These are phyloP conservation scores for Heterodera carotae DNA, from an alignment of 1,140 invertebrate species.

Conservation along the genomic window DNA sequence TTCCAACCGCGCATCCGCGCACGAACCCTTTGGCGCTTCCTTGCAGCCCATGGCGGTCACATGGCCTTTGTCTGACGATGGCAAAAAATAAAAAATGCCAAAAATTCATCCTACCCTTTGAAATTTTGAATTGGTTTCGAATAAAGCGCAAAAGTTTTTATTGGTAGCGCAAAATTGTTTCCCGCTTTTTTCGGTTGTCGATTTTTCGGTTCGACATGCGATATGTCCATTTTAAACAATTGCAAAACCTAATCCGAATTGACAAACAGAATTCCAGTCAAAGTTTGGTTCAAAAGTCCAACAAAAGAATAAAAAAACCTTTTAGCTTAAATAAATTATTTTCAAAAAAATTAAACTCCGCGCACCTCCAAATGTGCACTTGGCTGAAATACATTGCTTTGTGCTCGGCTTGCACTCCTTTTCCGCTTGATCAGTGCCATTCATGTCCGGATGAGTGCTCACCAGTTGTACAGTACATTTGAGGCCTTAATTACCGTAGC, in stretches of 20 bases:
- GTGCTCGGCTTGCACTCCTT: neutral
- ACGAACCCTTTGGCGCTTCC: neutral
- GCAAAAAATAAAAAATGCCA: neutral
- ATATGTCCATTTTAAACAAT: too few species aligned
- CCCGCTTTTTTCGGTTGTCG: too few species aligned
- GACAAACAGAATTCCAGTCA: too few species aligned
- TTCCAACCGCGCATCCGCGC: neutral
- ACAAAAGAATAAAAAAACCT: neutral
- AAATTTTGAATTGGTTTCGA: neutral
- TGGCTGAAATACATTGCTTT: neutral
- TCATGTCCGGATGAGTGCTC: neutral
- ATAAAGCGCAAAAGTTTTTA: too few species aligned
- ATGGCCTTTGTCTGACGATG: neutral
- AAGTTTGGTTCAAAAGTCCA: neutral
- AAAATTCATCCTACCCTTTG: neutral
- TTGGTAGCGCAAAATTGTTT: too few species aligned
- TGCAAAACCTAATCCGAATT: too few species aligned
- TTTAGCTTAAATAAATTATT: neutral
- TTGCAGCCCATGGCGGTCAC: neutral
- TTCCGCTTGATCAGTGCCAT: neutral
- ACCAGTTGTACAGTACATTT: neutral
- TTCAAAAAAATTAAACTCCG: neutral
- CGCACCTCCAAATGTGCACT: neutral
- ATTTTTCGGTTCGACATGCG: too few species aligned
- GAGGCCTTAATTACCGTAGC: too few species aligned